Percentiles rank a stretch among this genome's conserved stretches.
phyloP scores from a whole-genome alignment of 2,888 invertebrate species.

The Amaurobius ferox region DNA sequence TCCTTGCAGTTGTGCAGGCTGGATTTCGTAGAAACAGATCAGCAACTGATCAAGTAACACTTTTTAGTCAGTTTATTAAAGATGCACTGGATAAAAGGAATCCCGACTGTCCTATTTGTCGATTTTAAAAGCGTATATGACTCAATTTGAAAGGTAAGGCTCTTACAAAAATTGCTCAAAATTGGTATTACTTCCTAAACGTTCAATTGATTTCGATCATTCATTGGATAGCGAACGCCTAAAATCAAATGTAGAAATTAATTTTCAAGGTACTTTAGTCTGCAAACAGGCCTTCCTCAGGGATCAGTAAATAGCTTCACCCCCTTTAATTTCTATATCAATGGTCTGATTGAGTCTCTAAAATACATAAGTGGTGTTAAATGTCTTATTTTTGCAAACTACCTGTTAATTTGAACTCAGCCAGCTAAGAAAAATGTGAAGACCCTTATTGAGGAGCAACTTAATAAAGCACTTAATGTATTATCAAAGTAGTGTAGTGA shows the following conservation, averaged over 20 bases:
- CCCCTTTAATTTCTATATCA: neutral
- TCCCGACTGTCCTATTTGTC: no score
- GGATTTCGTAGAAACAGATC: no score
- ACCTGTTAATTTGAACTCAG: neutral
- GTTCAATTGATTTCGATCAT: no score
- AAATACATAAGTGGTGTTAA: neutral
- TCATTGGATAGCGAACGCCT: neutral
- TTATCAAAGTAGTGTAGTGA: neutral
- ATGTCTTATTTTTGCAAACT: neutral
- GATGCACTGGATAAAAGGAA: no score
- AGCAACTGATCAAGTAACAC: no score
- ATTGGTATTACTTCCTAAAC: neutral
- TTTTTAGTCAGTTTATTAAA: no score
- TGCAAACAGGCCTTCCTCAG: neutral
- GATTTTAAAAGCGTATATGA: no score
- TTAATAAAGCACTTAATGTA: neutral
- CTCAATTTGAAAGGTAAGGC: no score
- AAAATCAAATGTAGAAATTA: neutral
- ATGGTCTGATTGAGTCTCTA: slow-evolving; percentile 12
- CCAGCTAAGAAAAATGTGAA: neutral
- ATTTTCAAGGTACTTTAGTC: neutral
- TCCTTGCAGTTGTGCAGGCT: no score
- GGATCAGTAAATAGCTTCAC: neutral
- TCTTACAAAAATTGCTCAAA: no score
- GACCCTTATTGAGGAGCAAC: neutral